Evolutionary conservation across 2,888 invertebrate genomes (phyloP).

Genomic region (Tuberolachnus salignus): DNA sequence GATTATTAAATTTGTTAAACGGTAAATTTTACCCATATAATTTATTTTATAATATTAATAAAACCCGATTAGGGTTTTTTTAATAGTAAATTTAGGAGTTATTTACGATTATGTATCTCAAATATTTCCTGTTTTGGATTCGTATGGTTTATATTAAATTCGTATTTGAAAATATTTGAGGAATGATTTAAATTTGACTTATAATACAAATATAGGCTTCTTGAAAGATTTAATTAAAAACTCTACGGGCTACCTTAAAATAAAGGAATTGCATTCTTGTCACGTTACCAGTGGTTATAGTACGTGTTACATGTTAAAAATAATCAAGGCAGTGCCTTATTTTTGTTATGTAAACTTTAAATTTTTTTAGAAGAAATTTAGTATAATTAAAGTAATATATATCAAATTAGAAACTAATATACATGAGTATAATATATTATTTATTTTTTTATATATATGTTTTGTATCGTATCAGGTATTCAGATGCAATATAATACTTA

Average conservation of each 20-base stretch:
- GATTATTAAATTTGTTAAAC: too few species aligned
- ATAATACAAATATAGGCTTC: conserved; percentile 24
- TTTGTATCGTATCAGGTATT: too few species aligned
- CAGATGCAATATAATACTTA: too few species aligned
- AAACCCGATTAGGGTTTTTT: too few species aligned
- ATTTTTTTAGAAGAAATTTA: conserved; percentile 21
- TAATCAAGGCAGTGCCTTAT: conserved; percentile 17
- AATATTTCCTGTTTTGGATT: conserved; percentile 14
- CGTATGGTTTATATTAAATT: conserved; percentile 7
- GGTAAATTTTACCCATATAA: too few species aligned
- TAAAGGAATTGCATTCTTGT: conserved; percentile 33
- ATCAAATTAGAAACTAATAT: background rate
- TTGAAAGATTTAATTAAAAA: conserved; percentile 36
- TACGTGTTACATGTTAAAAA: conserved; percentile 41
- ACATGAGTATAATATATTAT: too few species aligned
- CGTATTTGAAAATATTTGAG: background rate
- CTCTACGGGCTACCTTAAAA: conserved; percentile 31
- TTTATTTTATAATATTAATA: too few species aligned
- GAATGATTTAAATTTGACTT: conserved; percentile 41
- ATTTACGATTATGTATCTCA: background rate
- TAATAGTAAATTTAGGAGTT: too few species aligned
- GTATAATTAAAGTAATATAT: background rate
- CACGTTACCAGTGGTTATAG: conserved; percentile 37
- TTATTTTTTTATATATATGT: too few species aligned
- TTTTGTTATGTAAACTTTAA: conserved; percentile 12